A percentile compares a stretch with the other conserved stretches of the same genome.
Evolutionary conservation across 2,797 vertebrate species (phyloP).

Genomic region (Buceros bicornis): DNA sequence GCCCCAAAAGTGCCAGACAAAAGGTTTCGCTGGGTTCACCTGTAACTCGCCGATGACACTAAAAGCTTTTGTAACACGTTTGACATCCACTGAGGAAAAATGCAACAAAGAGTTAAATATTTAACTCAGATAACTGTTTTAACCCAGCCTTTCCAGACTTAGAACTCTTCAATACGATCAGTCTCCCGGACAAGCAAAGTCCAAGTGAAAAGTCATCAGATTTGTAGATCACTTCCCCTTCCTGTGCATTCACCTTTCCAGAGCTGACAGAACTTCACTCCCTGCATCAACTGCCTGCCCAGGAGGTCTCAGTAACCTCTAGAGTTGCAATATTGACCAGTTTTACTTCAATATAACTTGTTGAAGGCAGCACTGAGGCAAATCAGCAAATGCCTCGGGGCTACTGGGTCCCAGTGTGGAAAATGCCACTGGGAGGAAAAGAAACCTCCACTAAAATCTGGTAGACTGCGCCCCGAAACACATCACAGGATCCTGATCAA

Average conservation of each 20-base stretch:
- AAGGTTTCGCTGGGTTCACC: background rate
- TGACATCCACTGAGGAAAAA: background rate
- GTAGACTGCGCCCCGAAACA: background rate
- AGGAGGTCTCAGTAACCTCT: background rate
- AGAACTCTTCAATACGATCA: background rate
- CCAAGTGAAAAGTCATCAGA: background rate
- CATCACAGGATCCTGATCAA: accelerated
- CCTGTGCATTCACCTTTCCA: background rate
- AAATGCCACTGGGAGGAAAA: background rate
- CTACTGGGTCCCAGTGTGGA: background rate
- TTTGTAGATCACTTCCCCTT: background rate
- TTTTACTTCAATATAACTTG: background rate
- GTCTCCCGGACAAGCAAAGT: background rate
- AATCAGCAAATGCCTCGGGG: background rate
- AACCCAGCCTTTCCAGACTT: background rate
- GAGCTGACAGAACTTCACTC: background rate
- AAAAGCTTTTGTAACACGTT: background rate
- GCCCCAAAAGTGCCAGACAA: background rate
- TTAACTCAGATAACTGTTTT: background rate
- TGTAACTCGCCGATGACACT: background rate
- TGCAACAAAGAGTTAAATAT: background rate
- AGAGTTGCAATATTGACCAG: background rate
- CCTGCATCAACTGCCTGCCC: background rate
- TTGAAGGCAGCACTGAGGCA: background rate
- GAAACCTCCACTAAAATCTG: background rate